phyloP scores from a whole-genome alignment of 64 coral and sea anemone genomes.

The Cladopsammia gracilis region DNA sequence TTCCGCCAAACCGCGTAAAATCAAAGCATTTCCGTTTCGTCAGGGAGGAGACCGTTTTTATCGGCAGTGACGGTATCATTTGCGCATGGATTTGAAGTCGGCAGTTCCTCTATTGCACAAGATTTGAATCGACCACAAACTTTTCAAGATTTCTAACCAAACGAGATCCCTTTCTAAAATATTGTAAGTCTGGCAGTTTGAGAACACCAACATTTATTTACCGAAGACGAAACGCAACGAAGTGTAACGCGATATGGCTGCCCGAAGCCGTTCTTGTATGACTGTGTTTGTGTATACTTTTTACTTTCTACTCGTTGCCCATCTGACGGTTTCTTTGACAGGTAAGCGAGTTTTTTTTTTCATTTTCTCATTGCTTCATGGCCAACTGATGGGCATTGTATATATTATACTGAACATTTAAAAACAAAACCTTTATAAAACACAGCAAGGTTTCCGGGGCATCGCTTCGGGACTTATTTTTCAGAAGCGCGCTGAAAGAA shows the following conservation, averaged over 20 bases:
- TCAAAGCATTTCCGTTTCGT: slow-evolving; percentile 28
- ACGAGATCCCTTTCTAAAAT: neutral
- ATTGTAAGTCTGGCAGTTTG: neutral
- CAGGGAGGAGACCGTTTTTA: slow-evolving; percentile 16
- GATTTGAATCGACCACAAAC: neutral
- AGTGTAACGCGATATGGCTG: slow-evolving; percentile 5
- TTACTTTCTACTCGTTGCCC: neutral
- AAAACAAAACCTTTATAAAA: too few relatives aligned
- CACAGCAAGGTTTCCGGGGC: neutral
- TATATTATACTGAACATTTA: too few relatives aligned
- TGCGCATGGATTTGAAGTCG: neutral
- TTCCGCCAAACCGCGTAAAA: neutral
- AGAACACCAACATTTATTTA: neutral
- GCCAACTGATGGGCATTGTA: too few relatives aligned
- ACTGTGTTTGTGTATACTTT: neutral
- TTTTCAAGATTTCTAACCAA: neutral
- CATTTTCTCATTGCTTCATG: neutral
- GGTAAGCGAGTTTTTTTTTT: neutral
- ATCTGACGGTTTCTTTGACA: neutral
- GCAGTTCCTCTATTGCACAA: slow-evolving; percentile 7
- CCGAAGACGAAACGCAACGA: neutral
- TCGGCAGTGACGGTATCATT: neutral
- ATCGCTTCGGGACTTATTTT: neutral
- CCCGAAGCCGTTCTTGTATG: neutral
- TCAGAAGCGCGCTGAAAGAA: neutral